Evolutionary conservation across 2,797 vertebrate species (phyloP), one percentile per base, ranked within the genome.

Genomic region (Tolypeutes matacus): DNA sequence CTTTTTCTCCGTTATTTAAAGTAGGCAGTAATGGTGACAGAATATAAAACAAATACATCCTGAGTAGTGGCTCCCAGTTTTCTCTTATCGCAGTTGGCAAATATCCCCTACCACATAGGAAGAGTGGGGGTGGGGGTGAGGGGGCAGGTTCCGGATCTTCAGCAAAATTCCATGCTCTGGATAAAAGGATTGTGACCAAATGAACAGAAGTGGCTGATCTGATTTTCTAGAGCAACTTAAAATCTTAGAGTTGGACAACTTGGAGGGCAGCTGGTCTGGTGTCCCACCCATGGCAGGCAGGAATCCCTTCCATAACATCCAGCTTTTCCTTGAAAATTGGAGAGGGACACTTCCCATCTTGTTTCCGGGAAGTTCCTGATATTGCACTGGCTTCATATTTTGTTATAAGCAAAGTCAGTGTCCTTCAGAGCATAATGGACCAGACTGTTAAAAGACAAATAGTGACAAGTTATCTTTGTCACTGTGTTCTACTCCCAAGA

Each of bases 1-100:
- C 77, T 97, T 94, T 83, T 82, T 84, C 60, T 85, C 86, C 20
- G 9, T 36, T 89, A 91, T 89, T 89, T 42, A 75, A 92, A 86
- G 86, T 25, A 93, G n/a, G 36, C n/a, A 46, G 21, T 91, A 42
- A 91, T 91, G 60, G 60, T 58, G 82, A 92, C 56, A 80, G 60
- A 39, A n/a, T 67, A 51, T 72, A 80, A 93, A 85, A 85, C 82
- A 92, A 80, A 89, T 72, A 73, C 1, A n/a, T 21, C 23, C 46
- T 56, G 65, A 51, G 39, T 36, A 39, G 10, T 51, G 34, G 46
- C 82, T 83, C 72, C 82, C 49, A 86, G 4, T 42, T 86, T 78
- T 77, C 73, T 82, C 72, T 96, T 36, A 94, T 51, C 80, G 20
- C 20, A 20, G 13, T 6, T 53, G 87, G 76, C 72, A 58, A 81